Evolutionary conservation across 2,113 vertebrate genomes (phyloP).

Genomic region (Perca fluviatilis): DNA sequence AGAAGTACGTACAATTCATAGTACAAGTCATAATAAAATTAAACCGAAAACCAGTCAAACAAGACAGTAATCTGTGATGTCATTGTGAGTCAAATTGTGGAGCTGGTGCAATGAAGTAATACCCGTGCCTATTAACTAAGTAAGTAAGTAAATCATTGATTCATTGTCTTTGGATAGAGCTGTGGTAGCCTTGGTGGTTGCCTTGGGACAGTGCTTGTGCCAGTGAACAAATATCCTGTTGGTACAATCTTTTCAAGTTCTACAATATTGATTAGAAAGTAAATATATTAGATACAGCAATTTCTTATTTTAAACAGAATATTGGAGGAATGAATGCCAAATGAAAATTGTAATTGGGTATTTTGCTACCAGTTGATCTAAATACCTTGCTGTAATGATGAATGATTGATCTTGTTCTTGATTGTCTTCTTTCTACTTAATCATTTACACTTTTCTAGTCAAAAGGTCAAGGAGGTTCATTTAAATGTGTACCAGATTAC

Average conservation of each 20-base stretch:
- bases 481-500: background rate
- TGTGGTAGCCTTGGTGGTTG: background rate
- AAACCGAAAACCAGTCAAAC: constrained; percentile 3
- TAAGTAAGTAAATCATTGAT: constrained; percentile 12
- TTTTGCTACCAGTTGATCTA: background rate
- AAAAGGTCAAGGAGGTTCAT: background rate
- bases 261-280: background rate
- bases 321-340: background rate
- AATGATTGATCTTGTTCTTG: too few relatives aligned
- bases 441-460: background rate
- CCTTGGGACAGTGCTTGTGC: background rate
- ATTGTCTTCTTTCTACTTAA: background rate
- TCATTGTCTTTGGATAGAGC: background rate
- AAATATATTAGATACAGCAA: background rate
- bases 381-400: background rate
- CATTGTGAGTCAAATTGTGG: background rate
- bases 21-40: too few relatives aligned
- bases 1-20: background rate
- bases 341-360: background rate
- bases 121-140: background rate
- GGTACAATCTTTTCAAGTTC: background rate
- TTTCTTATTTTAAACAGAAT: background rate
- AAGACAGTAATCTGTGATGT: background rate
- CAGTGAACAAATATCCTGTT: constrained; percentile 2
- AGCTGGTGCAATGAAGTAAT: background rate